A percentile compares a stretch with the other conserved stretches of the same genome.
These are phyloP conservation scores for Lochmaea capreae DNA, from an alignment of 2,888 invertebrate genomes.

Conservation along the genomic window DNA sequence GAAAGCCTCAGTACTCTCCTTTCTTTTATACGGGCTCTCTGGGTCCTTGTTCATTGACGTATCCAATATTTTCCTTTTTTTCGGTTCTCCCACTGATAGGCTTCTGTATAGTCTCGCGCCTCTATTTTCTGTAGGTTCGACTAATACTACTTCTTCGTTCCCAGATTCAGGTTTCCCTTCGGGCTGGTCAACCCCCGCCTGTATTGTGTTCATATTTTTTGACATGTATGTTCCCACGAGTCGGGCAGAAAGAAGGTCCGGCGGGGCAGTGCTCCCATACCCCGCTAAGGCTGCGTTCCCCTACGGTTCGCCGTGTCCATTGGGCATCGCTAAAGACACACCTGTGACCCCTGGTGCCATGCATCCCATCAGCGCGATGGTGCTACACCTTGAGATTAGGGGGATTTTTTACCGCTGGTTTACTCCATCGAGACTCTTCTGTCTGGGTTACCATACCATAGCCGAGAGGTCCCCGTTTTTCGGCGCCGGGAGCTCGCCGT, in stretches of 20 bases:
- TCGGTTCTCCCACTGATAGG: conserved; percentile 1
- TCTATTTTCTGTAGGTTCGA: not conserved
- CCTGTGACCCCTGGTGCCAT: conserved; percentile 1
- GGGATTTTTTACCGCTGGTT: conserved; percentile 3
- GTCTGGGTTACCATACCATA: not conserved
- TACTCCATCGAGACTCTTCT: not conserved
- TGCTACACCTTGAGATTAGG: conserved; percentile 19
- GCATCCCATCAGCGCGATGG: conserved; percentile 17
- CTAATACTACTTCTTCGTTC: not conserved
- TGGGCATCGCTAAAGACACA: conserved; percentile 24
- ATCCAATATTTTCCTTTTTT: conserved; percentile 4
- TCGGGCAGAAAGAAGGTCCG: not conserved
- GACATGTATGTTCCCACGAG: not conserved
- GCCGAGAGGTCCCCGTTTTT: no score
- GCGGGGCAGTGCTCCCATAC: not conserved
- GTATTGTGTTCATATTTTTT: not conserved
- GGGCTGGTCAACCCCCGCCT: conserved; percentile 8
- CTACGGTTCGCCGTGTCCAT: conserved; percentile 18
- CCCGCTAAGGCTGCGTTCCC: not conserved
- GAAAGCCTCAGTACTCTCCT: conserved; percentile 14
- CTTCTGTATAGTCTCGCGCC: not conserved
- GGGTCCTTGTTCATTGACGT: conserved; percentile 6
- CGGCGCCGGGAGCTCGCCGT: no score
- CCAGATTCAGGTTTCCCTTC: conserved; percentile 7
- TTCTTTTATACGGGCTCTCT: conserved; percentile 17